Evolutionary conservation across 2,888 invertebrate species (phyloP).

Genomic region (Drosophila pseudotakahashii): DNA sequence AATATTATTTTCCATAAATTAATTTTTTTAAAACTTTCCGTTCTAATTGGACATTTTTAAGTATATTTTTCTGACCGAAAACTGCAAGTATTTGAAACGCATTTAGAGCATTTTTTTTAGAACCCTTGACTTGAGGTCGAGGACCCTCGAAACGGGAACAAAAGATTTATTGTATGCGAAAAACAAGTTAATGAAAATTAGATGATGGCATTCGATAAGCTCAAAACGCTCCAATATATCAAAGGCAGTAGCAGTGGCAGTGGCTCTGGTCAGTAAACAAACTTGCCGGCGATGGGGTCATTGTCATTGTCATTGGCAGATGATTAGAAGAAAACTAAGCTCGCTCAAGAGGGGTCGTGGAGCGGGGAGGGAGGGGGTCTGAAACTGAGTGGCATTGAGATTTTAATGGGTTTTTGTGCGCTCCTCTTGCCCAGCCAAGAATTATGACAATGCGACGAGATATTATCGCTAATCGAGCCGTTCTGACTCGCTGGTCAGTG

Average conservation of each 20-base stretch:
- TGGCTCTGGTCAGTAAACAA: constrained; percentile 38
- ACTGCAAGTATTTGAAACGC: neutral
- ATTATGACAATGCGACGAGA: constrained; percentile 78
- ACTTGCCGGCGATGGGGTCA: constrained; percentile 23
- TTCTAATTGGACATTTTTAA: no score
- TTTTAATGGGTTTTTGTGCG: constrained; percentile 68
- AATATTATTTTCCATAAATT: no score
- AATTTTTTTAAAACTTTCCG: no score
- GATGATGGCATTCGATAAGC: constrained; percentile 77
- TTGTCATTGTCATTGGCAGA: constrained; percentile 60
- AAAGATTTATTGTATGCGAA: constrained; percentile 64
- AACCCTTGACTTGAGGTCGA: constrained; percentile 1
- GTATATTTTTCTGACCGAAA: no score
- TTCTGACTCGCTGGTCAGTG: constrained; percentile 23
- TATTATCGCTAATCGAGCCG: constrained; percentile 74
- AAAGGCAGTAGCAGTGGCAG: constrained; percentile 31
- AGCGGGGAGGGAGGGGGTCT: neutral
- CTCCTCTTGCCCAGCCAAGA: constrained; percentile 57
- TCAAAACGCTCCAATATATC: constrained; percentile 65
- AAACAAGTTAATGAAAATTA: constrained; percentile 78
- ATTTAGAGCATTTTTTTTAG: neutral
- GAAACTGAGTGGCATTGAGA: constrained; percentile 48
- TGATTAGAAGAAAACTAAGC: constrained; percentile 65
- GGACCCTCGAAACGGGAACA: constrained; percentile 36
- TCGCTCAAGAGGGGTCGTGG: constrained; percentile 13